Conservation (phyloP, 2,113 vertebrate species). For the Protomyctophum bolini region DNA sequence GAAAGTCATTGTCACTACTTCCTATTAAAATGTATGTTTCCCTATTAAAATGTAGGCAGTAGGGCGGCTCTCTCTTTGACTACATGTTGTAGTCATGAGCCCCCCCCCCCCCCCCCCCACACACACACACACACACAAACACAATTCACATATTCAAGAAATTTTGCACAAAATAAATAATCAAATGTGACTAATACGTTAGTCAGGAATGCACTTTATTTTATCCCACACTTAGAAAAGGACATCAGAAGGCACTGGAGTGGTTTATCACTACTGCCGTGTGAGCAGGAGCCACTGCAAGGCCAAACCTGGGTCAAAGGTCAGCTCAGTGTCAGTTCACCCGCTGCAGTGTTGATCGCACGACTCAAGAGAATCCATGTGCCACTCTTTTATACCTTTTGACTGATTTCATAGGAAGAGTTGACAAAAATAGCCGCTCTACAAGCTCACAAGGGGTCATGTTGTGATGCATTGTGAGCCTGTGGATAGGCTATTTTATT, state of each 20-base stretch:
- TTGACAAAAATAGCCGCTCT: conserved; percentile 11
- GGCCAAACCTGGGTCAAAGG: conserved; percentile 54
- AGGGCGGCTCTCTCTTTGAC: too few species aligned
- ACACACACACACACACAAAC: background rate
- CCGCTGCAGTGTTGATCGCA: background rate
- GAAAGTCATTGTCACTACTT: too few species aligned
- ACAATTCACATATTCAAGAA: background rate
- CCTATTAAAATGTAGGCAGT: too few species aligned
- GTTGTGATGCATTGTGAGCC: too few species aligned
- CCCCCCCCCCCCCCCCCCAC: too few species aligned
- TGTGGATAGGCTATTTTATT: too few species aligned
- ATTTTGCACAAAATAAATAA: background rate
- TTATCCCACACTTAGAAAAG: conserved; percentile 75
- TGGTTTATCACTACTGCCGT: conserved; percentile 60
- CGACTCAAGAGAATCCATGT: conserved; percentile 13
- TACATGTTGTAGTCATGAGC: too few species aligned
- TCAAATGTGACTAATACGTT: conserved; percentile 14
- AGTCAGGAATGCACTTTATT: conserved; percentile 77
- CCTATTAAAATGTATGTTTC: too few species aligned
- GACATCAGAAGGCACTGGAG: conserved; percentile 76
- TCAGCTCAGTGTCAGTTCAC: conserved; percentile 43
- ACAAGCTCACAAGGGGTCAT: too few species aligned
- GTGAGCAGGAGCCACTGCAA: conserved; percentile 48
- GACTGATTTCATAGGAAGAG: conserved; percentile 27
- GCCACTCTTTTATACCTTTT: conserved; percentile 12